Evolutionary conservation across 2,888 invertebrate species (phyloP).

Genomic region (Polylopha cassiicola): DNA sequence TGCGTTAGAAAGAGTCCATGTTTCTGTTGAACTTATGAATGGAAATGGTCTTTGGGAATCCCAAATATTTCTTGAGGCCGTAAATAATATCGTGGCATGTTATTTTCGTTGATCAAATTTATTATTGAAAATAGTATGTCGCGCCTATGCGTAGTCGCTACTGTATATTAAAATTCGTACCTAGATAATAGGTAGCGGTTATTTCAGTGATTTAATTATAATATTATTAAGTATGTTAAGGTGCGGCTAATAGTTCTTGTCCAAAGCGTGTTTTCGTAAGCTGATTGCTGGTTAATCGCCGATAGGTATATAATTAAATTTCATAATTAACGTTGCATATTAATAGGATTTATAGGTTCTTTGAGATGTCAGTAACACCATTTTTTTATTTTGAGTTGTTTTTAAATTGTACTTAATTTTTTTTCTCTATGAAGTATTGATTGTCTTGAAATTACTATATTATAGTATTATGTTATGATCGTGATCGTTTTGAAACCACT

Average conservation of each 20-base stretch:
- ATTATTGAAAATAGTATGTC: constrained; percentile 60
- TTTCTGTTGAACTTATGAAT: constrained; percentile 69
- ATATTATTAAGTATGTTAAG: constrained; percentile 35
- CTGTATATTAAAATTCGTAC: constrained; percentile 61
- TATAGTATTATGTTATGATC: constrained; percentile 39
- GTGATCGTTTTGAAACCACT: constrained; percentile 56
- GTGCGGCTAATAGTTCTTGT: constrained; percentile 21
- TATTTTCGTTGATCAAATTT: constrained; percentile 71
- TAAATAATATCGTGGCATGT: constrained; percentile 74
- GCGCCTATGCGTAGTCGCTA: constrained; percentile 57
- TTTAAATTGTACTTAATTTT: too few species aligned
- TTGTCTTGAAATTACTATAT: too few species aligned
- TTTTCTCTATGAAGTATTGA: constrained; percentile 34
- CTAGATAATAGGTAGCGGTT: constrained; percentile 39
- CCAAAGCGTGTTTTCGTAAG: constrained; percentile 19
- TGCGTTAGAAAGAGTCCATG: constrained; percentile 56
- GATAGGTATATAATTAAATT: constrained; percentile 13
- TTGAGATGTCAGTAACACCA: not conserved
- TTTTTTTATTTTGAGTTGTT: constrained; percentile 13
- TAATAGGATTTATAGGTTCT: constrained; percentile 13
- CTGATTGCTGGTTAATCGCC: constrained; percentile 10
- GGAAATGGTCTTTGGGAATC: constrained; percentile 74
- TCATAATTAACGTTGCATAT: constrained; percentile 14
- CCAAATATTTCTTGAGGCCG: constrained; percentile 73
- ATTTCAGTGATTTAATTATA: constrained; percentile 40